phyloP scores from a whole-genome alignment of 2,888 invertebrate genomes.

The Tromatobia lineatoria region DNA sequence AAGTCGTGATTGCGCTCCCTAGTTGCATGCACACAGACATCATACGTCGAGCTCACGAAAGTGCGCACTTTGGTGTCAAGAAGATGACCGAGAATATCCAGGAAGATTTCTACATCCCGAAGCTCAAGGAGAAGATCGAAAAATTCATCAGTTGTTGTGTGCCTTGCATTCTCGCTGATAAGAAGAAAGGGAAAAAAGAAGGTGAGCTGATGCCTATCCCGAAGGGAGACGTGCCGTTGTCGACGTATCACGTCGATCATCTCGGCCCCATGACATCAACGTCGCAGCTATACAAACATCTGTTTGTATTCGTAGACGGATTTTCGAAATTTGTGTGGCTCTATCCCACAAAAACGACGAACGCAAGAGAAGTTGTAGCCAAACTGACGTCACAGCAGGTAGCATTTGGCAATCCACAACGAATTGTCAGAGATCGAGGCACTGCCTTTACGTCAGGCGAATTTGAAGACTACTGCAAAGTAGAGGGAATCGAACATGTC shows the following conservation, averaged over 20 bases:
- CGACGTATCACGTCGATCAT: conserved; percentile 77
- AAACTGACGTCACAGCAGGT: conserved; percentile 55
- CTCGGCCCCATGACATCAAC: conserved; percentile 74
- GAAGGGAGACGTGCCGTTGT: conserved; percentile 74
- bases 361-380: conserved; percentile 67
- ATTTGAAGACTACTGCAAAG: conserved; percentile 55
- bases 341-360: too few species aligned
- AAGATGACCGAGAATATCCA: conserved; percentile 68
- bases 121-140: conserved; percentile 46
- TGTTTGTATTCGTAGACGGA: conserved; percentile 76
- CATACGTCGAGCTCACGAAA: conserved; percentile 78
- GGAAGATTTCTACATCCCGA: conserved; percentile 43
- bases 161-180: conserved; percentile 72
- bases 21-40: conserved; percentile 79
- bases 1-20: conserved; percentile 76
- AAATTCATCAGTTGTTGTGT: conserved; percentile 63
- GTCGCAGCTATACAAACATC: conserved; percentile 74
- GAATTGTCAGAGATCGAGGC: conserved; percentile 71
- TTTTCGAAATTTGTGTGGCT: not conserved
- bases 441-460: conserved; percentile 69
- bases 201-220: conserved; percentile 72
- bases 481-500: too few species aligned
- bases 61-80: conserved; percentile 79
- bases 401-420: conserved; percentile 65
- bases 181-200: conserved; percentile 74